Evolutionary conservation across 2,888 invertebrate genomes (phyloP).

Genomic region (Gymnocheta viridis): DNA sequence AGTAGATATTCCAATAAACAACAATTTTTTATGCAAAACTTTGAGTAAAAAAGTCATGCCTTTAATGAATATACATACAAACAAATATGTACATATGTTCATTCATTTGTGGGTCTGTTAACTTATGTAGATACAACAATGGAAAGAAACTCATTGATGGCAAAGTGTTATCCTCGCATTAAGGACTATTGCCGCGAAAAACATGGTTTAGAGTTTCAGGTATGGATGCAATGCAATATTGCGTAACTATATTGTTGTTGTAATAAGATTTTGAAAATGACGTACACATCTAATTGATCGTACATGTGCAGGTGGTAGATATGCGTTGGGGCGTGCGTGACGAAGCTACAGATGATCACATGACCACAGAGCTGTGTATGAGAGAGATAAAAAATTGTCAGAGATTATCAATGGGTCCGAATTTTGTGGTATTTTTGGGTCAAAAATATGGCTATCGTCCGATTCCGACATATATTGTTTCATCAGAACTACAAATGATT

Average conservation of each 20-base stretch:
- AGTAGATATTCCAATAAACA: too few relatives aligned
- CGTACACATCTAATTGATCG: background rate
- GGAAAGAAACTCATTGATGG: conserved; percentile 98
- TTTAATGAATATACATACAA: background rate
- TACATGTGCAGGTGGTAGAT: conserved; percentile 91
- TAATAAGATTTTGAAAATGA: background rate
- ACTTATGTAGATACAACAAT: conserved; percentile 92
- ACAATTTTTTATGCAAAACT: too few relatives aligned
- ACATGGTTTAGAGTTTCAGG: conserved; percentile 99
- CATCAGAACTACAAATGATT: conserved; percentile 93
- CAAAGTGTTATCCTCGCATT: conserved; percentile 97
- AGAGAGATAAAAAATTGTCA: conserved; percentile 99
- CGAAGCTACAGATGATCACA: conserved; percentile 99
- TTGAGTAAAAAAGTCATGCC: too few relatives aligned
- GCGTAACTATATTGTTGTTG: background rate
- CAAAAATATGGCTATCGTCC: conserved; percentile 99
- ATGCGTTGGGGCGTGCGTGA: conserved; percentile 99
- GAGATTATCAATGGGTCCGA: conserved; percentile 97
- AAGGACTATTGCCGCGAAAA: conserved; percentile 98
- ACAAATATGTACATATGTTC: background rate
- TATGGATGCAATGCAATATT: conserved; percentile 78
- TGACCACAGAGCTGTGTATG: conserved; percentile 99
- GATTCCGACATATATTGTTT: conserved; percentile 96
- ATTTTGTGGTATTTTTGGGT: conserved; percentile 98
- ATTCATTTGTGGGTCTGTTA: too few relatives aligned